Conservation (phyloP, 2,888 invertebrate genomes). For the Polylopha cassiicola region DNA sequence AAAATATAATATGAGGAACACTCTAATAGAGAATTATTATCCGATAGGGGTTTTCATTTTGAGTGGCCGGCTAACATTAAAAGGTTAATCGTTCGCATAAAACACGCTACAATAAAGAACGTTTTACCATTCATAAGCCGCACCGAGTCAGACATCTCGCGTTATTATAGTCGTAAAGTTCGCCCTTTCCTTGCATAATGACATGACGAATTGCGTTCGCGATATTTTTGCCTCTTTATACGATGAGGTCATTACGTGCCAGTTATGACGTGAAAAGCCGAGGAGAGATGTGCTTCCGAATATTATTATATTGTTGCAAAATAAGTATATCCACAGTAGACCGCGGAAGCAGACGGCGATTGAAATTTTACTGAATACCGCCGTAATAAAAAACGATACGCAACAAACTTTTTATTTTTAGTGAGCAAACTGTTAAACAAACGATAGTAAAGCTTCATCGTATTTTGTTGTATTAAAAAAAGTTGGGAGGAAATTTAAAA, state of each 20-base stretch:
- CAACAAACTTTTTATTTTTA: slow-evolving; percentile 35
- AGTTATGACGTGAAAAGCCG: slow-evolving; percentile 48
- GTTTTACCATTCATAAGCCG: slow-evolving; percentile 66
- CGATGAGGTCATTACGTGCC: slow-evolving; percentile 66
- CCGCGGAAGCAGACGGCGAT: slow-evolving; percentile 25
- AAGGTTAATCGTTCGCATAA: slow-evolving; percentile 76
- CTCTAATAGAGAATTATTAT: slow-evolving; percentile 19
- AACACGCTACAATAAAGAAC: slow-evolving; percentile 73
- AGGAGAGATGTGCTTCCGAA: slow-evolving; percentile 41
- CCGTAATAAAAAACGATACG: slow-evolving; percentile 38
- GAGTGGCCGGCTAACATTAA: slow-evolving; percentile 62
- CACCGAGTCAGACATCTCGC: slow-evolving; percentile 71
- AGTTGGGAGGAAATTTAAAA: slow-evolving; percentile 58
- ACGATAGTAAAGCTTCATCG: slow-evolving; percentile 34
- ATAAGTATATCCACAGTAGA: slow-evolving; percentile 25
- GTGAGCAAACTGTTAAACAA: slow-evolving; percentile 39
- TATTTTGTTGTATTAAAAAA: slow-evolving; percentile 45
- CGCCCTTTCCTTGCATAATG: slow-evolving; percentile 76
- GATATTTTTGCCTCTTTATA: slow-evolving; percentile 73
- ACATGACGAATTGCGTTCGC: slow-evolving; percentile 74
- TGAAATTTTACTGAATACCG: slow-evolving; percentile 32
- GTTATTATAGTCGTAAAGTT: slow-evolving; percentile 76
- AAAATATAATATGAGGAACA: slow-evolving; percentile 29
- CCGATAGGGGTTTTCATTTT: slow-evolving; percentile 48
- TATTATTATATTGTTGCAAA: slow-evolving; percentile 33